phyloP scores from a whole-genome alignment of 1,140 invertebrate species.

The Aphaenogaster floridana region DNA sequence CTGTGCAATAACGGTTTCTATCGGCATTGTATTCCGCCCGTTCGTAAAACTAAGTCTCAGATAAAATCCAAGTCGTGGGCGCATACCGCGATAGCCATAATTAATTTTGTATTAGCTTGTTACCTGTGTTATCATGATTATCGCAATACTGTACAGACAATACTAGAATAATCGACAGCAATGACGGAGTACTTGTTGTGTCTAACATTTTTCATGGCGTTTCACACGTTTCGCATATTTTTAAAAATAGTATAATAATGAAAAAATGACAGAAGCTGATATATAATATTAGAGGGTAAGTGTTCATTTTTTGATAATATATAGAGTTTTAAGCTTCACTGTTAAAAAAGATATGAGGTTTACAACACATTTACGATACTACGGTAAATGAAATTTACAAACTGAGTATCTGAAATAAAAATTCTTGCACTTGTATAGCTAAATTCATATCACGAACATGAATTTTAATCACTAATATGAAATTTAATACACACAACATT shows the following conservation, averaged over 20 bases:
- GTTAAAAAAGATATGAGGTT: too few species aligned
- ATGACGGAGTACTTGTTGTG: not conserved
- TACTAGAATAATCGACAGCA: not conserved
- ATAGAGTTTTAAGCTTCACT: too few species aligned
- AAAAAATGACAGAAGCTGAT: too few species aligned
- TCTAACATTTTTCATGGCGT: not conserved
- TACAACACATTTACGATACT: too few species aligned
- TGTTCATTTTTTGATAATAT: too few species aligned
- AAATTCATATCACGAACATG: too few species aligned
- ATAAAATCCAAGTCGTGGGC: conserved; percentile 33
- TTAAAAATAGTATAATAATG: not conserved
- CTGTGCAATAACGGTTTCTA: conserved; percentile 47
- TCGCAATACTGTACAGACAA: not conserved
- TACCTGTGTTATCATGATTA: conserved; percentile 23
- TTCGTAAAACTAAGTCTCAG: conserved; percentile 14
- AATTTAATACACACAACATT: too few species aligned
- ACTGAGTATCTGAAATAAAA: too few species aligned
- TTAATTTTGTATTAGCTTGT: conserved; percentile 41
- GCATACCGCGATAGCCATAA: conserved; percentile 11
- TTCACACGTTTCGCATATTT: not conserved
- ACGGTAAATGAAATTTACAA: too few species aligned
- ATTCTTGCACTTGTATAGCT: too few species aligned
- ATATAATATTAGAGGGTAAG: too few species aligned
- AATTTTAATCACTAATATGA: too few species aligned
- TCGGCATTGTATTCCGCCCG: conserved; percentile 28